phyloP scores from a whole-genome alignment of 2,888 invertebrate species.

The Acleris sparsana region DNA sequence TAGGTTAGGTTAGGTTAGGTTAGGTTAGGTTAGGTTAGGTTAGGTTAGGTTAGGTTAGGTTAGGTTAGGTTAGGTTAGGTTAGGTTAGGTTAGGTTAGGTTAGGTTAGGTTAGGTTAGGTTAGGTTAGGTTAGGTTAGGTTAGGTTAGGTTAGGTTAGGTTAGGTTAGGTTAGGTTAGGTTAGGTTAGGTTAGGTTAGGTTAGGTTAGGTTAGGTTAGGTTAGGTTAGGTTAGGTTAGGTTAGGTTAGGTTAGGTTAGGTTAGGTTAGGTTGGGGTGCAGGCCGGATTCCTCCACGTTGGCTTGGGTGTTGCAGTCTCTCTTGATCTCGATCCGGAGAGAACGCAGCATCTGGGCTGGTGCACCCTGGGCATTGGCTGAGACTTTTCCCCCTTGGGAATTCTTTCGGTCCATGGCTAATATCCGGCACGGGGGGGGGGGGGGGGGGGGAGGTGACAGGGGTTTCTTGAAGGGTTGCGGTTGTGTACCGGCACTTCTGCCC shows the following conservation, averaged over 20 bases:
- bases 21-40: slow-evolving; percentile 10
- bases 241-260: slow-evolving; percentile 10
- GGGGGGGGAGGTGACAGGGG: too few relatives aligned
- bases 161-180: slow-evolving; percentile 10
- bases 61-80: slow-evolving; percentile 10
- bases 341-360: too few relatives aligned
- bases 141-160: slow-evolving; percentile 10
- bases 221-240: slow-evolving; percentile 10
- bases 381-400: too few relatives aligned
- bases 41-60: slow-evolving; percentile 10
- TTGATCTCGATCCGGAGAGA: too few relatives aligned
- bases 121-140: slow-evolving; percentile 10
- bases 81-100: slow-evolving; percentile 10
- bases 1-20: slow-evolving; percentile 10
- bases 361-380: too few relatives aligned
- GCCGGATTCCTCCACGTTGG: too few relatives aligned
- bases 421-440: too few relatives aligned
- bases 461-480: too few relatives aligned
- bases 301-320: too few relatives aligned
- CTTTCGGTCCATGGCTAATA: too few relatives aligned
- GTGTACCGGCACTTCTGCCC: too few relatives aligned
- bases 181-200: slow-evolving; percentile 10
- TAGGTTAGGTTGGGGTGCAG: neutral
- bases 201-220: slow-evolving; percentile 10
- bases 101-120: slow-evolving; percentile 10